Evolutionary conservation across 2,888 invertebrate species (phyloP), one percentile per base, ranked within the genome.

Genomic region (Clusia tigrina): DNA sequence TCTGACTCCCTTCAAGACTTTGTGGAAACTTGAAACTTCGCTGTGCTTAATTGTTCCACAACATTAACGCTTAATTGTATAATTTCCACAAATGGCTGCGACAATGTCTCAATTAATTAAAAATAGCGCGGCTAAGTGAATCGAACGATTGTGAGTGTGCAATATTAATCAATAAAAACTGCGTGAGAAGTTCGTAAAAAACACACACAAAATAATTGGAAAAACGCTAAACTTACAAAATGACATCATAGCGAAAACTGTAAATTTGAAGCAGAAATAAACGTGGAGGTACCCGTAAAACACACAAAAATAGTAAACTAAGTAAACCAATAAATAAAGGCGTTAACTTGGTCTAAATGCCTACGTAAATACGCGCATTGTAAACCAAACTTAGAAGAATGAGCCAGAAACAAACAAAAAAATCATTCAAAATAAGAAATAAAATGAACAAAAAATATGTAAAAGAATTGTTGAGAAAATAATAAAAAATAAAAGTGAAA

Each of bases 281-380:
- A 42, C 42, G n/a, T n/a, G n/a, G n/a, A 15, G n/a, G 3, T 15
- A 42, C 42, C n/a, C 48, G n/a, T n/a, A 10, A 42, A 42, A 42
- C n/a, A 42, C 42, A 42, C 10, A 42, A 22, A 48, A 48, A 48
- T 20, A 20, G 48, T 48, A 48, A 22, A 48, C 48, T 48, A 74
- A 76, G 72, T 70, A 76, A 72, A 71, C 75, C 76, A 75, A 74
- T 77, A 77, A 74, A 75, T 75, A 77, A 69, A 72, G 77, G 74
- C 77, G 75, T 77, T 68, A 73, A 75, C 75, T 72, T 72, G 72
- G 71, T 61, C 72, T 65, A 54, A 67, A 74, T 72, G 74, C 74
- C 74, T 74, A 74, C 74, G 74, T 74, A 74, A 74, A 75, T 73
- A 74, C 70, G 68, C 74, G 73, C n/a, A n/a, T n/a, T n/a, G n/a